Evolutionary conservation across 2,797 vertebrate genomes (phyloP), one percentile per base, ranked within the genome.

Genomic region (Amblyraja radiata): DNA sequence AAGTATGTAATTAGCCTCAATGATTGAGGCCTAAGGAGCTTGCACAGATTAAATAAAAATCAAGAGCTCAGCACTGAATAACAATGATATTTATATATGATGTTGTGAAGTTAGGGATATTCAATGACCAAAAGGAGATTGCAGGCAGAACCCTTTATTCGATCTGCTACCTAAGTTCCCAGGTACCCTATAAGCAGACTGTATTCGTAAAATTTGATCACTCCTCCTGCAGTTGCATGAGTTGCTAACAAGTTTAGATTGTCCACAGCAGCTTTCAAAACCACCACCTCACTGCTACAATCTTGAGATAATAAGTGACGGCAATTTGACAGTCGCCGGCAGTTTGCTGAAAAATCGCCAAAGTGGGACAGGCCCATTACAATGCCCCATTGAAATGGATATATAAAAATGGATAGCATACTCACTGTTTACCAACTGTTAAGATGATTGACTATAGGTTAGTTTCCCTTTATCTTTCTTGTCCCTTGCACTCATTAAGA

Each of bases 121-220:
- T 84, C 23, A 13, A 61, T 84, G 11, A 61, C 23, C 81, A 61
- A 84, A 84, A 61, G 54, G 11, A 58, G 10, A 28, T 54, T n/a
- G 25, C 46, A 61, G 81, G 54, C 81, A 84, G 4, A 84, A 25
- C 28, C 23, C 61, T 83, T 83, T 54, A 83, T 58, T 58, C 54
- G 61, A 6, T 32, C 65, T 36, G 32, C n/a, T 71, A 32, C 39
- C n/a, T 71, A 65, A 90, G 71, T 90, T 65, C 86, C 86, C 36
- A 54, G 32, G n/a, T 39, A 32, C 25, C 25, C 86, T n/a, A 90
- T 23, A 90, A 84, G 65, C n/a, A 61, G 65, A 90, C 61, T 39
- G 25, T 65, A 71, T 86, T 28, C n/a, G n/a, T 90, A 39, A 90
- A 36, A 68, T 90, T 39, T 39, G 63, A 63, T 90, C 86, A 90